Conservation (phyloP, 2,888 invertebrate genomes). For the Ethmia dodecea region DNA sequence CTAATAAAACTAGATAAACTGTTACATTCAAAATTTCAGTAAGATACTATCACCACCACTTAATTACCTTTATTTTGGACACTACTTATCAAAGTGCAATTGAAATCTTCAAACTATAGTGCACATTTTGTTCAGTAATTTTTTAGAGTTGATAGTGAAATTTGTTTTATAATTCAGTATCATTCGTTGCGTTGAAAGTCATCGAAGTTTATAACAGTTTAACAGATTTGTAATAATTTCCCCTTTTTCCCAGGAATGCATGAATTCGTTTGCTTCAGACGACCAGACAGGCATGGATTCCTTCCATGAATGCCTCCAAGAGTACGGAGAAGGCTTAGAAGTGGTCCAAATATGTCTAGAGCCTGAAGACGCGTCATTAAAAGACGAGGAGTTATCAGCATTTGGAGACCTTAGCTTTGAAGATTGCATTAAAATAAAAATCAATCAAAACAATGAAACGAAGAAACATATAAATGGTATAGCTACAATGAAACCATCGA, state of each 20-base stretch:
- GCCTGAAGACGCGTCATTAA: slow-evolving; percentile 75
- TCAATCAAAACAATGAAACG: slow-evolving; percentile 23
- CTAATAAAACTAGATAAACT: too few relatives aligned
- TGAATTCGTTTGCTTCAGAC: slow-evolving; percentile 77
- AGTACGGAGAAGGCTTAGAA: slow-evolving; percentile 80
- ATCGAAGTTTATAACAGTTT: too few relatives aligned
- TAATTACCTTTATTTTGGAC: too few relatives aligned
- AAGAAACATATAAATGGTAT: slow-evolving; percentile 44
- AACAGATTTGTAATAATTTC: not conserved
- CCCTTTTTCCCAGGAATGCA: slow-evolving; percentile 59
- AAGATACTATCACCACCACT: too few relatives aligned
- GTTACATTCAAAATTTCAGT: too few relatives aligned
- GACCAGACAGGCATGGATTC: slow-evolving; percentile 81
- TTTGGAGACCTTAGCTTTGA: slow-evolving; percentile 65
- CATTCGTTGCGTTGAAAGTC: too few relatives aligned
- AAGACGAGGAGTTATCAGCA: slow-evolving; percentile 68
- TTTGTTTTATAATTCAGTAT: too few relatives aligned
- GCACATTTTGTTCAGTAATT: too few relatives aligned
- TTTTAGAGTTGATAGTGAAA: too few relatives aligned
- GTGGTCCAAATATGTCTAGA: slow-evolving; percentile 80
- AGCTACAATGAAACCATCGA: slow-evolving; percentile 47
- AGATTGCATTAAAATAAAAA: slow-evolving; percentile 47
- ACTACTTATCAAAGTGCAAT: too few relatives aligned
- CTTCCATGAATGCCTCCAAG: slow-evolving; percentile 81
- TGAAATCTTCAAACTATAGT: too few relatives aligned